phyloP scores from a whole-genome alignment of 92 coral and sea anemone species.

The Anthopleura xanthogrammica region DNA sequence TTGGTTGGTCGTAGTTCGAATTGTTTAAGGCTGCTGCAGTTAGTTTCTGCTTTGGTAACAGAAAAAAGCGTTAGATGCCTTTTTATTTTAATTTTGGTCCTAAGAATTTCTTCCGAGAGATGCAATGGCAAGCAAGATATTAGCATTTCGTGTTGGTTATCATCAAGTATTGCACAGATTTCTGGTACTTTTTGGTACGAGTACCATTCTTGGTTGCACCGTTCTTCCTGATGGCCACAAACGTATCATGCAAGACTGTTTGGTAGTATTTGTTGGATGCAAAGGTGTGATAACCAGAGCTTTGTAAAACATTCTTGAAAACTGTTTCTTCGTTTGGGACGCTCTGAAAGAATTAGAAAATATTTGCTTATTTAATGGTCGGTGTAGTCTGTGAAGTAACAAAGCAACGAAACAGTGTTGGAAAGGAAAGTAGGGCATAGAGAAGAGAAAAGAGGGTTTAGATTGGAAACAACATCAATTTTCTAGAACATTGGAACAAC shows the following conservation, averaged over 20 bases:
- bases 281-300: constrained; percentile 39
- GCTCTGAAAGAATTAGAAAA: constrained; percentile 10
- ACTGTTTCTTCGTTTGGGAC: constrained; percentile 35
- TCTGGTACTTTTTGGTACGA: constrained; percentile 24
- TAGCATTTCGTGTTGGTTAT: neutral
- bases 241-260: constrained; percentile 32
- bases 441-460: too few relatives aligned
- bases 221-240: constrained; percentile 35
- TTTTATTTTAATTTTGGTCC: too few relatives aligned
- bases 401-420: too few relatives aligned
- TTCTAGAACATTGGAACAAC: too few relatives aligned
- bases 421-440: too few relatives aligned
- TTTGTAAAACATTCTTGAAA: constrained; percentile 26
- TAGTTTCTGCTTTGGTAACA: too few relatives aligned
- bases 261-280: constrained; percentile 48
- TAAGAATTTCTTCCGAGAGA: neutral
- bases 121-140: neutral
- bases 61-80: too few relatives aligned
- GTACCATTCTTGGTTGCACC: constrained; percentile 39
- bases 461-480: too few relatives aligned
- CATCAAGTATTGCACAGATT: constrained; percentile 24
- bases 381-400: too few relatives aligned
- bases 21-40: too few relatives aligned
- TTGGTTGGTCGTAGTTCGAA: too few relatives aligned
- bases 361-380: too few relatives aligned